Conservation (phyloP, 2,888 invertebrate species). For the Drosophila falleni region DNA sequence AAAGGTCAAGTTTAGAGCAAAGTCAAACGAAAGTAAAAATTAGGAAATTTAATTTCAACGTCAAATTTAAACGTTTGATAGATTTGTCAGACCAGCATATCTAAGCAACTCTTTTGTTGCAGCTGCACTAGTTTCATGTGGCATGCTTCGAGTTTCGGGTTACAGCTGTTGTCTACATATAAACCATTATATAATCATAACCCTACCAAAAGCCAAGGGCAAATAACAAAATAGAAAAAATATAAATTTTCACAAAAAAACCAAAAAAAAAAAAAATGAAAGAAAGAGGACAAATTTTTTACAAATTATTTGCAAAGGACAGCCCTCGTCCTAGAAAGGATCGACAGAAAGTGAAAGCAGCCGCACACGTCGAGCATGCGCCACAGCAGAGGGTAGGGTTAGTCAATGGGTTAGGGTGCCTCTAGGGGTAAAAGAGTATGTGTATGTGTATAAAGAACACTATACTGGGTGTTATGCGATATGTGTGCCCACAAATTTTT, state of each 20-base stretch:
- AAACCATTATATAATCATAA: constrained; percentile 24
- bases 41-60: background rate
- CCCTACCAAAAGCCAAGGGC: constrained; percentile 34
- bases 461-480: constrained; percentile 45
- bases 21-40: constrained; percentile 1
- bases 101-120: constrained; percentile 26
- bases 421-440: constrained; percentile 7
- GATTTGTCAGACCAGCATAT: constrained; percentile 29
- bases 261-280: background rate
- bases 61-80: background rate
- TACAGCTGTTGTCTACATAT: constrained; percentile 45
- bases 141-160: constrained; percentile 24
- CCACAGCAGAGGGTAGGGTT: constrained; percentile 35
- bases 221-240: constrained; percentile 24
- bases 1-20: background rate
- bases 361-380: constrained; percentile 49
- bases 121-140: constrained; percentile 36
- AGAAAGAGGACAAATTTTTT: constrained; percentile 62
- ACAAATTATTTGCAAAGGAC: constrained; percentile 55
- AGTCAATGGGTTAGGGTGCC: constrained; percentile 43
- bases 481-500: constrained; percentile 76
- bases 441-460: background rate
- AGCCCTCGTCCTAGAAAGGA: constrained; percentile 9
- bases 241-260: constrained; percentile 18
- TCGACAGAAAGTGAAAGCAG: constrained; percentile 49